A percentile compares a stretch with the other conserved stretches of the same genome.
phyloP scores from a whole-genome alignment of 2,113 vertebrate species.

The Montifringilla adamsi region DNA sequence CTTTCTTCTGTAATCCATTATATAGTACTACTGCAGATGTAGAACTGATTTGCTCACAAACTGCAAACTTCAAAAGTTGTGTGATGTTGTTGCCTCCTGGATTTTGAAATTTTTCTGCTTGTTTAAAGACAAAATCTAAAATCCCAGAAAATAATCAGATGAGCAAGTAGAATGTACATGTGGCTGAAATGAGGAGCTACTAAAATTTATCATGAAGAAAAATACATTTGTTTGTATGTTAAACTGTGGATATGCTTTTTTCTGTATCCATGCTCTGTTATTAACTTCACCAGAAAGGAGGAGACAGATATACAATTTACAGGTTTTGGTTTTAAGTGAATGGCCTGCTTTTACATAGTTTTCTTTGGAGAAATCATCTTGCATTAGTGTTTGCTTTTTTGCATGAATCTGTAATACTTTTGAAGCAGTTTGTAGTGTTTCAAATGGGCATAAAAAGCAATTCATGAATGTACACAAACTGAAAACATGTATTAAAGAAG shows the following conservation, averaged over 20 bases:
- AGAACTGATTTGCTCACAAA: not conserved
- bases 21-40: not conserved
- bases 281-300: not conserved
- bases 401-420: not conserved
- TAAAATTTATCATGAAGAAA: not conserved
- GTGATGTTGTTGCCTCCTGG: not conserved
- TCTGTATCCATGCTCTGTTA: not conserved
- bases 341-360: not conserved
- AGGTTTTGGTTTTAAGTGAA: not conserved
- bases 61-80: not conserved
- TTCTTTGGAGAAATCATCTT: not conserved
- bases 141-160: not conserved
- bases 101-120: not conserved
- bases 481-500: not conserved
- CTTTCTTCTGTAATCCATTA: not conserved
- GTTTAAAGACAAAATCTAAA: not conserved
- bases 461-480: not conserved
- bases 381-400: not conserved
- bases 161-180: not conserved
- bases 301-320: not conserved
- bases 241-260: not conserved
- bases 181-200: not conserved
- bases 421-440: not conserved
- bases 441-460: not conserved
- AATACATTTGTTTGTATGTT: not conserved